phyloP scores from a whole-genome alignment of 2,113 vertebrate genomes.

The Megaptera novaeangliae region DNA sequence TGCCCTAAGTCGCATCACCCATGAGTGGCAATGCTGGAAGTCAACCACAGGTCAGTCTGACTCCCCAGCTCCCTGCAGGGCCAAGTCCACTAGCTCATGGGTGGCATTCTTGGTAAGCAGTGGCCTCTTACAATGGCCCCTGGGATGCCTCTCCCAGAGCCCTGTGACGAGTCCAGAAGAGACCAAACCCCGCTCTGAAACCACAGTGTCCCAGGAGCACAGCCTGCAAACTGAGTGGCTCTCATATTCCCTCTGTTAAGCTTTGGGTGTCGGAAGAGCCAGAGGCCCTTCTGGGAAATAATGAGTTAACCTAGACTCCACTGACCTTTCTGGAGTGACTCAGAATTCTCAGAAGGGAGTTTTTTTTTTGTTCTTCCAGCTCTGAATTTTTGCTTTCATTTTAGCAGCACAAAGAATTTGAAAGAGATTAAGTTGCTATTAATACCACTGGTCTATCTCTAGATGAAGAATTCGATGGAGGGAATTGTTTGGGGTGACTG shows the following conservation, averaged over 20 bases:
- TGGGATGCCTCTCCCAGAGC: not conserved
- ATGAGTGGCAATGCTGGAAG: not conserved
- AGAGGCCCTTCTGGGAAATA: not conserved
- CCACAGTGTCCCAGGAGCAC: not conserved
- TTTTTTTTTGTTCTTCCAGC: slow-evolving; percentile 49
- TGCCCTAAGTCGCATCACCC: not conserved
- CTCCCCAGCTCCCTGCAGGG: not conserved
- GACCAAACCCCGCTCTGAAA: not conserved
- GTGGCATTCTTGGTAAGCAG: not conserved
- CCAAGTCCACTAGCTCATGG: not conserved
- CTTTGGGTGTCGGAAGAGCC: not conserved
- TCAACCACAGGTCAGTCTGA: not conserved
- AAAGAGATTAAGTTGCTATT: slow-evolving; percentile 64
- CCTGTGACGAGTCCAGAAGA: not conserved
- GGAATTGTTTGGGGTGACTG: not conserved
- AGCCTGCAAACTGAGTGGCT: not conserved
- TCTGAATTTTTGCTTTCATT: slow-evolving; percentile 68
- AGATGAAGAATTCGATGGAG: slow-evolving; percentile 33
- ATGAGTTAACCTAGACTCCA: slow-evolving; percentile 33
- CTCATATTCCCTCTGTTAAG: not conserved
- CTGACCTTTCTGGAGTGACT: slow-evolving; percentile 54
- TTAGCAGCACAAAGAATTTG: slow-evolving; percentile 63
- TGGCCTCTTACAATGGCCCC: not conserved
- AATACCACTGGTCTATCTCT: slow-evolving; percentile 44
- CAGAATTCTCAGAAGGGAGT: slow-evolving; percentile 49